A percentile compares a stretch with the other conserved stretches of the same genome.
Conservation (phyloP, 2,113 vertebrate genomes). For the Marcusenius ussheri region DNA sequence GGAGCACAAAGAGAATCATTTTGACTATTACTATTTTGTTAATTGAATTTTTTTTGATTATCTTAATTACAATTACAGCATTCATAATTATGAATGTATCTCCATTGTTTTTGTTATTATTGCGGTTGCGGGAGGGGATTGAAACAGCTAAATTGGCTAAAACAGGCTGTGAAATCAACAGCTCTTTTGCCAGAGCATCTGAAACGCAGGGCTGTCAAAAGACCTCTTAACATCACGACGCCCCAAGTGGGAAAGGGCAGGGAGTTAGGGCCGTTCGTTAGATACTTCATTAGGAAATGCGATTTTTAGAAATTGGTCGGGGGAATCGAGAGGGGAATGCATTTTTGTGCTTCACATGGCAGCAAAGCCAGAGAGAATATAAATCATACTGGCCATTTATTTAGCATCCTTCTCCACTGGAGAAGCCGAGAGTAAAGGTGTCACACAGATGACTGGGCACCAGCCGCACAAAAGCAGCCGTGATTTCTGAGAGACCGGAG, state of each 20-base stretch:
- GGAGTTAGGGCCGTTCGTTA: neutral
- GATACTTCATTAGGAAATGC: neutral
- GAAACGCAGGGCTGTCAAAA: neutral
- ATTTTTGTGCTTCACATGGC: neutral
- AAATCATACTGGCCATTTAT: neutral
- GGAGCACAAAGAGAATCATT: conserved; percentile 45
- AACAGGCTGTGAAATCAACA: neutral
- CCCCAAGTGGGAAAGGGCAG: neutral
- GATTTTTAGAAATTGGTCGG: neutral
- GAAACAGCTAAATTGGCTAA: neutral
- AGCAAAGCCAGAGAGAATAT: neutral
- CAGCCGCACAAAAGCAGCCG: neutral
- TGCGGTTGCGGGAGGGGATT: neutral
- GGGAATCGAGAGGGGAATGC: conserved; percentile 14
- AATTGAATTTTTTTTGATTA: neutral
- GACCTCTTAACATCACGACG: neutral
- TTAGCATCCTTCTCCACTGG: neutral
- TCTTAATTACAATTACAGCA: neutral
- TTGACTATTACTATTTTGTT: conserved; percentile 47
- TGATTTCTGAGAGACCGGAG: neutral
- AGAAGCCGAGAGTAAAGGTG: neutral
- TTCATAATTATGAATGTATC: neutral
- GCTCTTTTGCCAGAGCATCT: neutral
- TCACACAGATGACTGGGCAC: conserved; percentile 4
- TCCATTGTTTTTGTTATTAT: neutral